Percentiles rank a stretch among this genome's conserved stretches.
Evolutionary conservation across 1,140 invertebrate species (phyloP).

Genomic region (Aleiodes sp.): DNA sequence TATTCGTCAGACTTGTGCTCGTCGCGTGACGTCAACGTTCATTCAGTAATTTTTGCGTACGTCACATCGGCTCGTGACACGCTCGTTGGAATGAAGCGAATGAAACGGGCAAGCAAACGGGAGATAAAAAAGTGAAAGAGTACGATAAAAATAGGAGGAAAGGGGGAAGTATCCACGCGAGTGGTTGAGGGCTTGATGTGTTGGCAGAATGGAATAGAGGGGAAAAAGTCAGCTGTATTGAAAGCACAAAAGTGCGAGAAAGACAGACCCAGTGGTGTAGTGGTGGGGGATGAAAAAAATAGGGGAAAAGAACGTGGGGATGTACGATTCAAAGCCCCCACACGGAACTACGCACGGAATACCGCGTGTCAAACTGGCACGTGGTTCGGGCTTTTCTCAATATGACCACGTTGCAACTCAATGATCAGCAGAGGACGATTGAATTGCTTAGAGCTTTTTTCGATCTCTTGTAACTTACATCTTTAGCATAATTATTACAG

Average conservation of each 20-base stretch:
- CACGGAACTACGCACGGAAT: slow-evolving; percentile 40
- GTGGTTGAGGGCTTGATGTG: slow-evolving; percentile 1
- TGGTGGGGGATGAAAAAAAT: slow-evolving; percentile 64
- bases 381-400: slow-evolving; percentile 44
- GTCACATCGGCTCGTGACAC: slow-evolving; percentile 49
- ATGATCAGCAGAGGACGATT: not conserved
- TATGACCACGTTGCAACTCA: slow-evolving; percentile 31
- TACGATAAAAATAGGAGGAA: slow-evolving; percentile 56
- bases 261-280: slow-evolving; percentile 13
- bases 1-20: not conserved
- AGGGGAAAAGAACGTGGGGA: slow-evolving; percentile 61
- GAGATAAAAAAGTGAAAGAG: slow-evolving; percentile 60
- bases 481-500: not conserved
- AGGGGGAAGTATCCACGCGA: slow-evolving; percentile 36
- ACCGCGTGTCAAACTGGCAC: slow-evolving; percentile 65
- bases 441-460: not conserved
- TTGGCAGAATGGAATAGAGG: slow-evolving; percentile 19
- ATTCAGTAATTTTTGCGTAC: slow-evolving; percentile 67
- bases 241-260: slow-evolving; percentile 22
- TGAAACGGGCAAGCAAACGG: slow-evolving; percentile 12
- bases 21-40: slow-evolving; percentile 63
- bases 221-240: slow-evolving; percentile 21
- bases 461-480: not conserved
- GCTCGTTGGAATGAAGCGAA: slow-evolving; percentile 43
- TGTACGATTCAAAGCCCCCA: slow-evolving; percentile 52